A percentile compares a stretch with the other conserved stretches of the same genome.
Evolutionary conservation across 2,888 invertebrate species (phyloP).

Genomic region (Pandemis corylana): DNA sequence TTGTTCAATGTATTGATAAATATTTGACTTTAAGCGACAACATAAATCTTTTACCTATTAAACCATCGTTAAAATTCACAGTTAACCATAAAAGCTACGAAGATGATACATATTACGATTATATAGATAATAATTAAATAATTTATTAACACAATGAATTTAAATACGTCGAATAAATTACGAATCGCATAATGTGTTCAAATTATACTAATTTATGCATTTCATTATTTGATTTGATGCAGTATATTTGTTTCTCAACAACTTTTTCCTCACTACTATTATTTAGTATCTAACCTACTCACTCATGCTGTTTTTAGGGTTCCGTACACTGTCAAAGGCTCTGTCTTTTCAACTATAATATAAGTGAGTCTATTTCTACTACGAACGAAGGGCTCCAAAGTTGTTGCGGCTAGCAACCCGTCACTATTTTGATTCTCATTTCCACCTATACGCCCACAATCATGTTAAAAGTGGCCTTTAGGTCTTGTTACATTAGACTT

Average conservation of each 20-base stretch:
- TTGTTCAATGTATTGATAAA: background rate
- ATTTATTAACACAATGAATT: slow-evolving; percentile 30
- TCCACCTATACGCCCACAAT: too few species aligned
- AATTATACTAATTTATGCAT: slow-evolving; percentile 37
- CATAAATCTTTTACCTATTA: slow-evolving; percentile 6
- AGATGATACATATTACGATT: slow-evolving; percentile 18
- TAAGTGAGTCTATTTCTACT: too few species aligned
- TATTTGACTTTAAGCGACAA: slow-evolving; percentile 3
- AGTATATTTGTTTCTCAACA: background rate
- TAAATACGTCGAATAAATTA: slow-evolving; percentile 28
- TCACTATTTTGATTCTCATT: too few species aligned
- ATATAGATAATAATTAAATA: slow-evolving; percentile 21
- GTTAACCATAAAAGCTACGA: slow-evolving; percentile 15
- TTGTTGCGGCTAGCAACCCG: too few species aligned
- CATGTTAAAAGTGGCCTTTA: too few species aligned
- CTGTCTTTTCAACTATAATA: too few species aligned
- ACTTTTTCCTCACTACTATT: background rate
- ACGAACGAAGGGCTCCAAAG: too few species aligned
- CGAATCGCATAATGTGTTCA: slow-evolving; percentile 19
- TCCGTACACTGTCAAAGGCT: too few species aligned
- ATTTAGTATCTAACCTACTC: too few species aligned
- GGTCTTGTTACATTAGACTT: too few species aligned
- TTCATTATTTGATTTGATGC: slow-evolving; percentile 11
- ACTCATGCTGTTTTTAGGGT: too few species aligned
- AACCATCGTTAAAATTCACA: slow-evolving; percentile 15